Base-by-base conservation (phyloP, 2,888 invertebrate species). In the Lutraria lutraria region DNA sequence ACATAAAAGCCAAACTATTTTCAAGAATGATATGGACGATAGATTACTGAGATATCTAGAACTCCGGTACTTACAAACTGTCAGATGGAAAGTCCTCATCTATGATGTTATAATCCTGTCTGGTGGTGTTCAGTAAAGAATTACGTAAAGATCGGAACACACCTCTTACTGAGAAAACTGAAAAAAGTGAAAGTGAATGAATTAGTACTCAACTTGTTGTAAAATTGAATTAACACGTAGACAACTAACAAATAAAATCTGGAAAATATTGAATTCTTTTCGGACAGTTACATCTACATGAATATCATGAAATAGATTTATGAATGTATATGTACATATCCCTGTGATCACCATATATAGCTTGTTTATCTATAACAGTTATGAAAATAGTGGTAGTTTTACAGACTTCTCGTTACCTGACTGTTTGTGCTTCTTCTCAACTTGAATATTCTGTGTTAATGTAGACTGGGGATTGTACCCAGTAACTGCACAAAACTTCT, bases 401-500 rank as follows among this genome's bases (percentile, higher is more conserved):
- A 68, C 12, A 25, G 2, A 25, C 25, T 68, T 25, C 63, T 68
- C 25, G 25, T 25, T 68, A 68, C 63, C 63, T 68, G 63, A 68
- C 25, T 68, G 63, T 25, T 68, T 68, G 63, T 25, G 63, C 25
- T 68, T 68, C 63, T 68, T 68, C 21, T 12, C 63, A n/a, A 12
- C 63, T 68, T 68, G 63, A 68, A 25, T 12, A n/a, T 68, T 68
- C 25, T 21, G 63, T 63, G 63, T 63, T 63, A 63, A 63, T 15
- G 63, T 21, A 6, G n/a, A n/a, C 63, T 63, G 25, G 8, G 82
- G 82, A 34, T 60, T 21, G 34, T 82, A 60, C 19, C 82, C 82
- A 31, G 82, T 82, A 12, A 82, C 63, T 15, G 82, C 82, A 56
- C 60, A 82, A 82, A 82, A 82, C 82, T 82, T 34, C n/a, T 19